Evolutionary conservation across 1,140 invertebrate species (phyloP).

Genomic region (Globodera rostochiensis): DNA sequence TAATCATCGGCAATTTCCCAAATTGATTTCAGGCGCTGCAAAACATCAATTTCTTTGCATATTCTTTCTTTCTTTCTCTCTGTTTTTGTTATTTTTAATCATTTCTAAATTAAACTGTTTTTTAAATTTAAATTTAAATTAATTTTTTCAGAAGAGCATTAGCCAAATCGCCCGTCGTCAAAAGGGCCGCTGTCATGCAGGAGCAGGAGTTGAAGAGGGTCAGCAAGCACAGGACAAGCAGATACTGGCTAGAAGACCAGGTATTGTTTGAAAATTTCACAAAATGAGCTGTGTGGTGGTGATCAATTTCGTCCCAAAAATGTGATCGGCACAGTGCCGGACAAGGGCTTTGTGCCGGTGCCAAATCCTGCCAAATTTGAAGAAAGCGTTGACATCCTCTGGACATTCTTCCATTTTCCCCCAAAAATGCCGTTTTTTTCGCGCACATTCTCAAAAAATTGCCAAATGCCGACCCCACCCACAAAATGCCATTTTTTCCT

Average conservation of each 20-base stretch:
- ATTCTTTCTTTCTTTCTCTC: conserved; percentile 28
- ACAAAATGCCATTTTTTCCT: conserved; percentile 2
- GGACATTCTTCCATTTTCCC: too few relatives aligned
- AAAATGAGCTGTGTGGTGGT: too few relatives aligned
- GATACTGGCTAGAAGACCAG: conserved; percentile 65
- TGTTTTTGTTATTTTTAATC: neutral
- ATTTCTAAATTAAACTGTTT: conserved; percentile 10
- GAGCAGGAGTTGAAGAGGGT: conserved; percentile 60
- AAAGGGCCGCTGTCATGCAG: conserved; percentile 60
- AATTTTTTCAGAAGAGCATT: conserved; percentile 61
- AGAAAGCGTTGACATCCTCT: too few relatives aligned
- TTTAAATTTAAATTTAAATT: conserved; percentile 9
- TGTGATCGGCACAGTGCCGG: too few relatives aligned
- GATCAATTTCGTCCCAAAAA: too few relatives aligned
- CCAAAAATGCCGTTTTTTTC: too few relatives aligned
- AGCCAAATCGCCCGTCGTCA: conserved; percentile 65
- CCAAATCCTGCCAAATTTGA: too few relatives aligned
- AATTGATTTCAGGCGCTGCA: conserved; percentile 20
- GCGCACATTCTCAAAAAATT: too few relatives aligned
- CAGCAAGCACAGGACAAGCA: conserved; percentile 61
- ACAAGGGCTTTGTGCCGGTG: too few relatives aligned
- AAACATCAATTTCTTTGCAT: conserved; percentile 18
- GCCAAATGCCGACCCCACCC: neutral
- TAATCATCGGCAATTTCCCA: neutral
- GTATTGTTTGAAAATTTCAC: conserved; percentile 24